Percentiles rank a stretch among this genome's conserved stretches.
phyloP scores from a whole-genome alignment of 2,113 vertebrate species.

The Halichoerus grypus region DNA sequence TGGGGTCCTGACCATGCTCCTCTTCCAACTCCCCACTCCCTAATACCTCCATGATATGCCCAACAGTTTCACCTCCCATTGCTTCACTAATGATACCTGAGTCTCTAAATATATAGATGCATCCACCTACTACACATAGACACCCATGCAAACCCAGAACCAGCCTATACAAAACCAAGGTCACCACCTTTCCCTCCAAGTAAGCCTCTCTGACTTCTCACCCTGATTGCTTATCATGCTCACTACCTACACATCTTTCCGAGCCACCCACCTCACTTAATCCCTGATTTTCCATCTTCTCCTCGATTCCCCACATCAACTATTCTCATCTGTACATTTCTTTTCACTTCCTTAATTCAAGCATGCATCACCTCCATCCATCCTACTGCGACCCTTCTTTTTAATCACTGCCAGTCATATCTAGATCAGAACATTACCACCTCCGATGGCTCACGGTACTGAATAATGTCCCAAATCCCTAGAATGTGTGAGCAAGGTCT shows the following conservation, averaged over 20 bases:
- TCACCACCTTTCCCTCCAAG: not conserved
- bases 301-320: not conserved
- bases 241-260: not conserved
- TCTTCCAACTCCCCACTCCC: not conserved
- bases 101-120: not conserved
- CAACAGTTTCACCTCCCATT: accelerated
- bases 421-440: not conserved
- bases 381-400: not conserved
- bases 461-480: not conserved
- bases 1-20: not conserved
- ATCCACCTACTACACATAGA: not conserved
- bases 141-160: not conserved
- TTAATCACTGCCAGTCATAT: not conserved
- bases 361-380: not conserved
- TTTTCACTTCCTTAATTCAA: not conserved
- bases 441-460: not conserved
- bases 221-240: not conserved
- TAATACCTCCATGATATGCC: accelerated
- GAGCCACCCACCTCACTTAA: not conserved
- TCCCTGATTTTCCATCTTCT: not conserved
- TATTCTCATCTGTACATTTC: not conserved
- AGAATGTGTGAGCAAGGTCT: not conserved
- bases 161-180: not conserved
- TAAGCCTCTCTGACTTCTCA: not conserved
- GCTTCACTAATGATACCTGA: not conserved